phyloP scores from a whole-genome alignment of 2,888 invertebrate genomes.

The Xestia sexstrigata region DNA sequence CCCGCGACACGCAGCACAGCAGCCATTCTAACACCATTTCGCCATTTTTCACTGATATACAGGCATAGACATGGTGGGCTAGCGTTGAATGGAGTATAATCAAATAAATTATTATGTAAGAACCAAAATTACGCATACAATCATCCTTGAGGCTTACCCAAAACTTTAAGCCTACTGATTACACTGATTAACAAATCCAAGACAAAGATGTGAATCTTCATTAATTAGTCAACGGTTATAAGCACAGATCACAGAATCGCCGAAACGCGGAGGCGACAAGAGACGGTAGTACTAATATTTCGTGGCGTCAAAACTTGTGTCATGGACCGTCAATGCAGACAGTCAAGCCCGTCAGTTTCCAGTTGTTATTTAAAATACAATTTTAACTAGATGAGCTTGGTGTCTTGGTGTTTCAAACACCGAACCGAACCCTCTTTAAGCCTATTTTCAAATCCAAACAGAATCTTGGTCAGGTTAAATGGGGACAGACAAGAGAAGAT shows the following conservation, averaged over 20 bases:
- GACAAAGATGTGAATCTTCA: constrained; percentile 40
- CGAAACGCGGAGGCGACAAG: neutral
- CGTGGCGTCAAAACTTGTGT: neutral
- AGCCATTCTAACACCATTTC: too few relatives aligned
- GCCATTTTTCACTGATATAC: neutral
- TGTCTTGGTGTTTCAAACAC: neutral
- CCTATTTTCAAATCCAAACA: neutral
- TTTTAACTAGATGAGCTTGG: too few relatives aligned
- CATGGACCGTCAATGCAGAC: neutral
- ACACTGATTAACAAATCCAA: constrained; percentile 22
- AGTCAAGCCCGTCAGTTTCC: neutral
- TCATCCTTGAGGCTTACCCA: constrained; percentile 10
- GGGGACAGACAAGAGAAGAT: neutral
- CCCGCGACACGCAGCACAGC: too few relatives aligned
- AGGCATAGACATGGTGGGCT: neutral
- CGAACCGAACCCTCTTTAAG: too few relatives aligned
- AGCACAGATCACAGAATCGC: neutral
- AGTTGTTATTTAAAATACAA: neutral
- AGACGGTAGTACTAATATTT: neutral
- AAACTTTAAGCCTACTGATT: constrained; percentile 25
- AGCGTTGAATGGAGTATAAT: neutral
- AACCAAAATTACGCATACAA: neutral
- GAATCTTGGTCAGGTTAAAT: neutral
- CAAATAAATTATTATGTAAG: neutral
- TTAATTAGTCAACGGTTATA: constrained; percentile 32